Evolutionary conservation across 2,113 vertebrate species (phyloP).

Genomic region (Carlito syrichta): DNA sequence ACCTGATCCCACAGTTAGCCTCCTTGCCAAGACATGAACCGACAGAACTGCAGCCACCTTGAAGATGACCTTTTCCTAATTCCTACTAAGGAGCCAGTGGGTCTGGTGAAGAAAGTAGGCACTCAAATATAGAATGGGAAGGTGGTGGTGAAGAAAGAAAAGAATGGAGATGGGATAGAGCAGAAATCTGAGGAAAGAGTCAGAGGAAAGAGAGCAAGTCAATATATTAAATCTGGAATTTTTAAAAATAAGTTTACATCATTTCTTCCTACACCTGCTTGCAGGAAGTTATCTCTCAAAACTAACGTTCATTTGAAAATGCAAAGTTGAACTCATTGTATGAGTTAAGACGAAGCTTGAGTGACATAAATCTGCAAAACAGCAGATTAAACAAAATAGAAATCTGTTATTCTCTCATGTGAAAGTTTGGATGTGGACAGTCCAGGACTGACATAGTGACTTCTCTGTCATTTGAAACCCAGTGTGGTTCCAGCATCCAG

Average conservation of each 20-base stretch:
- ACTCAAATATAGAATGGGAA: not conserved
- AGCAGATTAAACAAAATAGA: not conserved
- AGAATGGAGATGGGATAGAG: not conserved
- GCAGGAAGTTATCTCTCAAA: not conserved
- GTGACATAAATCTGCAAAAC: not conserved
- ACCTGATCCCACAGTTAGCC: not conserved
- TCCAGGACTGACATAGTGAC: not conserved
- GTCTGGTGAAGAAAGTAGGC: not conserved
- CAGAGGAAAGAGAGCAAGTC: not conserved
- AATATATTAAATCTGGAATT: not conserved
- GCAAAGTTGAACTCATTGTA: not conserved
- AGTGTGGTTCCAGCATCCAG: not conserved
- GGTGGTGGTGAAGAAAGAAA: not conserved
- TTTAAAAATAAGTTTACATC: not conserved
- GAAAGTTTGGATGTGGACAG: not conserved
- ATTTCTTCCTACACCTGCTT: not conserved
- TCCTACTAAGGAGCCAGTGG: not conserved
- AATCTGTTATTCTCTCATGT: not conserved
- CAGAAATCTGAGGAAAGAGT: not conserved
- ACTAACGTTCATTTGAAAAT: not conserved
- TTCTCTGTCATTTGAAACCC: not conserved
- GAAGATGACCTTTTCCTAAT: not conserved
- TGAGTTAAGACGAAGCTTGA: not conserved
- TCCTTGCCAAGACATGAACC: not conserved
- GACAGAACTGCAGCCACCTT: not conserved